Base-by-base conservation (phyloP, 2,888 invertebrate genomes). In the Branchellion lobata region DNA sequence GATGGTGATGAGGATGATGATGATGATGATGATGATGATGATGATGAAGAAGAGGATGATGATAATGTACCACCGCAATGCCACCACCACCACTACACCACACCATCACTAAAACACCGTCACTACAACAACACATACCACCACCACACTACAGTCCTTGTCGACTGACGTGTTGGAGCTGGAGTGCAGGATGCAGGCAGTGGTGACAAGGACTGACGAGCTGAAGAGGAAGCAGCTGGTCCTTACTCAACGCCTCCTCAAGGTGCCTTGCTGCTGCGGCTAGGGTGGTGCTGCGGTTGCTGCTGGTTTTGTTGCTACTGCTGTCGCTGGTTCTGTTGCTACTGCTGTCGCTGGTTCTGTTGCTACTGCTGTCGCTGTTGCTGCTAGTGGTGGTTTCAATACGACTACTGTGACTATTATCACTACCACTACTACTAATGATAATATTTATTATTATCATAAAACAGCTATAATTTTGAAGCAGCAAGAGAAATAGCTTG, bases 191-290 rank as follows among this genome's bases (percentile, higher is more conserved):
- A 93, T 95, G 86, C 91, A 93, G 14, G 91, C 92, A 76, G 92
- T 94, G 79, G 90, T 92, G 81, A 93, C 95, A 0, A 92, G 92
- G 85, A 91, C 95, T 73, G 91, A 92, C 82, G 94, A 95, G 85
- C 91, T 93, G 83, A 92, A 93, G 83, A 91, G 94, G 73, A 91
- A 93, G 82, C 90, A 94, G 83, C 90, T 94, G 69, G 92, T 93
- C 84, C 90, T 95, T 78, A 91, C 94, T 80, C 96, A 96, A 87
- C 90, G 94, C 81, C 91, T 95, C 81, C 89, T 96, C 79, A 92
- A 94, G 94, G 91, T 95, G 83, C 90, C 95, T 83, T n/a, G 24
- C 47, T 8, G 3, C 8, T n/a, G 27, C 47, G 75, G 3, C 14
- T 24, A 5, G 65, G 24, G 5, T 3, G 3, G 34, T 2, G 31